Evolutionary conservation across 2,113 vertebrate genomes (phyloP).

Genomic region (Ptilonorhynchus violaceus): DNA sequence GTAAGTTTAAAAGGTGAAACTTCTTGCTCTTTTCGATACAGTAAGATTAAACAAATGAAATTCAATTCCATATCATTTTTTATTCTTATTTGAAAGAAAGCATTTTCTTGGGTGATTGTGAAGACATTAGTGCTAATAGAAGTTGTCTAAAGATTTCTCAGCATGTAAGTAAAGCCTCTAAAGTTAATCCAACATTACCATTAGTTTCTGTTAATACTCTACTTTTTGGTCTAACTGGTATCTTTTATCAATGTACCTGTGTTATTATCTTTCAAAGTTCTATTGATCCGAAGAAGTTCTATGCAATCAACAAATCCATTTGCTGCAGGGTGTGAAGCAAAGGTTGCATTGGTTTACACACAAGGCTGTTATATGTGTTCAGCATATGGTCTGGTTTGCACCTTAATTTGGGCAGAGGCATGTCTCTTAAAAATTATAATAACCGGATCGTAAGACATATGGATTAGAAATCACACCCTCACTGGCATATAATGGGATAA

Average conservation of each 20-base stretch:
- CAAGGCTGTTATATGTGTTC: neutral
- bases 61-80: neutral
- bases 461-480: neutral
- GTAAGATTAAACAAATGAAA: neutral
- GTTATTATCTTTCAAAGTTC: neutral
- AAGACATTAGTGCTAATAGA: neutral
- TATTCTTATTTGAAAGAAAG: neutral
- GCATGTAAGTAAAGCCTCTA: neutral
- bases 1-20: neutral
- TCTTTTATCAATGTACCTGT: neutral
- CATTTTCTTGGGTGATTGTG: neutral
- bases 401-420: neutral
- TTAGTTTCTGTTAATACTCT: neutral
- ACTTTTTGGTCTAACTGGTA: neutral
- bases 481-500: neutral
- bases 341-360: neutral
- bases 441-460: fast-evolving
- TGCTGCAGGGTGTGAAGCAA: neutral
- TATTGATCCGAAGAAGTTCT: neutral
- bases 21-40: neutral
- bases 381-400: neutral
- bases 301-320: neutral
- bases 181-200: neutral
- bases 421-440: neutral
- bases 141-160: neutral